Evolutionary conservation across 2,888 invertebrate genomes (phyloP), one percentile per base, ranked within the genome.

Genomic region (Limnephilus marmoratus): DNA sequence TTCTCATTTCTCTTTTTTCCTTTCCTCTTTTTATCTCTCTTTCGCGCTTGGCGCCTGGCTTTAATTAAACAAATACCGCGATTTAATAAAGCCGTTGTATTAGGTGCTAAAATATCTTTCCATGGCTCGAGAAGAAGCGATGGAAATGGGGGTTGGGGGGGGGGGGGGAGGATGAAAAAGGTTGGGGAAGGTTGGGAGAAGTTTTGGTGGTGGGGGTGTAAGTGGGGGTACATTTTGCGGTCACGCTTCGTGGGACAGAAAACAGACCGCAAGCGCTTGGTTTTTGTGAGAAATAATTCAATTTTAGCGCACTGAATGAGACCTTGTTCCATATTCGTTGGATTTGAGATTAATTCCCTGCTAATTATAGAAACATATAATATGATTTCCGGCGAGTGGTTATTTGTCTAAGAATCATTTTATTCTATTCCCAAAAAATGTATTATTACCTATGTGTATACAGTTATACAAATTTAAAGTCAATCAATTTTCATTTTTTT

Each of bases 21-120:
- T 24, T 29, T 12, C 31, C 83, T 12, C 90, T 90, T 37, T 83
- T 53, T 53, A 37, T 49, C n/a, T 53, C 49, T 90, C 85, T 53
- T 81, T 91, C 68, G 90, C 49, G 81, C 86, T 87, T 49, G 90
- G 68, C 82, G 92, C 37, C 37, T 7, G 86, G 37, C 87, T 92
- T 93, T 93, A 93, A 93, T 93, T 93, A 93, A 93, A 93, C 93
- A 93, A 93, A 93, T 93, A 92, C 92, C 92, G 90, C 90, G 92
- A 93, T 93, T 93, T 93, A 92, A 92, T 93, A 93, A 91, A 93
- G 92, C 93, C 93, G 87, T 85, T 90, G 92, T 81, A 92, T 93
- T 91, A 93, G 92, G 93, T 91, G 93, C 87, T 91, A 93, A 93
- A 91, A 86, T 53, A 90, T 53, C 86, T 45, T 83, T 31, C 83